A percentile compares a stretch with the other conserved stretches of the same genome.
These are phyloP conservation scores for Rhabdornis inornatus DNA, from an alignment of 2,113 vertebrate species.

Conservation along the genomic window DNA sequence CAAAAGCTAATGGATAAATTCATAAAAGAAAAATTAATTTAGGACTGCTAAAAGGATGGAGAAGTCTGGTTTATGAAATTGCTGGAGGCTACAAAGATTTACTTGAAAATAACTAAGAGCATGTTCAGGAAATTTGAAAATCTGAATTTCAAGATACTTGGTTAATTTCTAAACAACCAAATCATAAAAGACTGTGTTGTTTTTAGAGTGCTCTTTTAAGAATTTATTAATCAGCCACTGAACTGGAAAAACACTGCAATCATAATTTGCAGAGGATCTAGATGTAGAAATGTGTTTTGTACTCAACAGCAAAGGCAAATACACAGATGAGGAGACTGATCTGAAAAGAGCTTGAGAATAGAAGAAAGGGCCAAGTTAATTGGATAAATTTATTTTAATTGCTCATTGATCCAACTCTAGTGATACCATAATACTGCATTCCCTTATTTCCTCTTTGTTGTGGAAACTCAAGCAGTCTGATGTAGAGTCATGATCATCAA, in stretches of 20 bases:
- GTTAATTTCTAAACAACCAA: not conserved
- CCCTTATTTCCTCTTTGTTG: not conserved
- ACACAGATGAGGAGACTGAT: not conserved
- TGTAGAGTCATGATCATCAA: not conserved
- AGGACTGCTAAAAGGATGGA: not conserved
- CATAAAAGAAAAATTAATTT: not conserved
- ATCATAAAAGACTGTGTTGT: not conserved
- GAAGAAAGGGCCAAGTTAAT: constrained; percentile 1
- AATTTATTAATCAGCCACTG: not conserved
- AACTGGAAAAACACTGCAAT: not conserved
- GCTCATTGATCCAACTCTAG: not conserved
- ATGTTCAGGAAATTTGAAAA: not conserved
- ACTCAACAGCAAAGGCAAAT: not conserved
- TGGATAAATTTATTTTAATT: constrained; percentile 4
- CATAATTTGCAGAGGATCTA: not conserved
- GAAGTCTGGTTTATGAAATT: not conserved
- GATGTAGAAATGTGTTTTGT: not conserved
- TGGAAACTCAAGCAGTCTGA: not conserved
- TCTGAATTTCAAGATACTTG: not conserved
- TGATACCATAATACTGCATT: not conserved
- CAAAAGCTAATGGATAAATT: not conserved
- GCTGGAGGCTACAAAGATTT: not conserved
- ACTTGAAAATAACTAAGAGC: not conserved
- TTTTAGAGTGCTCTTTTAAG: not conserved
- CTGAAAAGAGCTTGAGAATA: not conserved